Conservation (phyloP, 37 sponge, comb jelly and placozoan genomes). For the Amphimedon queenslandica region DNA sequence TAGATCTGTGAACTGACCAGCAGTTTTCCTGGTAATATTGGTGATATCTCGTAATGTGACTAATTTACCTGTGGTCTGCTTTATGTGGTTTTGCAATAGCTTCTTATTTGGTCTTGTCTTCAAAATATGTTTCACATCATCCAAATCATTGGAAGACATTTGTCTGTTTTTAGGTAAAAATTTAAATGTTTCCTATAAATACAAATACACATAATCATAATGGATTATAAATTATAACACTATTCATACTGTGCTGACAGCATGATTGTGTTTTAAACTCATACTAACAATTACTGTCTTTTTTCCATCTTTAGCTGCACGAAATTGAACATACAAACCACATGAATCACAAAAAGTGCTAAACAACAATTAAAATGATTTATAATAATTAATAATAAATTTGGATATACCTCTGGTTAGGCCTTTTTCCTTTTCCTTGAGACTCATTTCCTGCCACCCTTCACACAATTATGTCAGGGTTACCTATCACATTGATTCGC, state of each 20-base stretch:
- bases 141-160: neutral
- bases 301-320: constrained; percentile 16
- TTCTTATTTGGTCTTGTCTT: constrained; percentile 14
- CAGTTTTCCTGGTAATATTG: constrained; percentile 9
- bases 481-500: no score
- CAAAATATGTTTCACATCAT: constrained; percentile 3
- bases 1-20: no score
- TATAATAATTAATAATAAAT: no score
- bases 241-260: constrained; percentile 13
- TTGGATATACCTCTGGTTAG: no score
- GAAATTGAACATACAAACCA: no score
- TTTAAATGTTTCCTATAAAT: constrained; percentile 5
- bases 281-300: neutral
- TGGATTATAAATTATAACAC: neutral
- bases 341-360: no score
- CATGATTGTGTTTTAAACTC: constrained; percentile 17
- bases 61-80: constrained; percentile 13
- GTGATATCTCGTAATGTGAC: constrained; percentile 9
- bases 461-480: no score
- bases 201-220: neutral
- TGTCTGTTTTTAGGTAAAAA: constrained; percentile 9
- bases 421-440: no score
- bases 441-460: no score
- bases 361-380: no score
- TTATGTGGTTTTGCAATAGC: constrained; percentile 11